Evolutionary conservation across 2,888 invertebrate species (phyloP).

Genomic region (Therioaphis trifolii): DNA sequence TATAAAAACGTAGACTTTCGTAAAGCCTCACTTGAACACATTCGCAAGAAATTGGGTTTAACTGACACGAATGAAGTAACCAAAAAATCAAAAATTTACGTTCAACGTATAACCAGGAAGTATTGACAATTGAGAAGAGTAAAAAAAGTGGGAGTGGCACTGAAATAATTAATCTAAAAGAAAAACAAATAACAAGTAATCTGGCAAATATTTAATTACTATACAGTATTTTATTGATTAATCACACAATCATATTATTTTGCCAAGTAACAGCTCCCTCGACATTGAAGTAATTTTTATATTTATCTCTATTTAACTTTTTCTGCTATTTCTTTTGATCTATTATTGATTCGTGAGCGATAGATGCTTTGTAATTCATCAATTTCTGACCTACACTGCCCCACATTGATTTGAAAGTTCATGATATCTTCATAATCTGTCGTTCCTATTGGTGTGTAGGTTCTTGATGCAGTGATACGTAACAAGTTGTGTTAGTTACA

Average conservation of each 20-base stretch:
- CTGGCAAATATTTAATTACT: slow-evolving; percentile 6
- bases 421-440: slow-evolving; percentile 30
- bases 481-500: no score
- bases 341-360: slow-evolving; percentile 67
- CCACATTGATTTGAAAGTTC: slow-evolving; percentile 9
- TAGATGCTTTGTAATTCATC: slow-evolving; percentile 10
- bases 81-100: slow-evolving; percentile 33
- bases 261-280: slow-evolving; percentile 64
- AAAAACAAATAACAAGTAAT: slow-evolving; percentile 13
- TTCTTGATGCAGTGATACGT: no score
- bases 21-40: slow-evolving; percentile 15
- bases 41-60: slow-evolving; percentile 20
- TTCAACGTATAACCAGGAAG: slow-evolving; percentile 35
- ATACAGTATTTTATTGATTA: slow-evolving; percentile 10
- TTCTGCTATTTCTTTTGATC: slow-evolving; percentile 62
- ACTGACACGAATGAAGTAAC: slow-evolving; percentile 16
- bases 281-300: slow-evolving; percentile 64
- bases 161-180: background rate
- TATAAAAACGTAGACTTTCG: slow-evolving; percentile 6
- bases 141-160: slow-evolving; percentile 33
- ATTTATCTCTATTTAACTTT: slow-evolving; percentile 56
- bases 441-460: no score
- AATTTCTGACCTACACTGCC: slow-evolving; percentile 43
- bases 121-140: slow-evolving; percentile 3
- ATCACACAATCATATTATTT: slow-evolving; percentile 36